A percentile compares a stretch with the other conserved stretches of the same genome.
Evolutionary conservation across 30 jellyfish, hydroid and myxozoan genomes (phyloP).

Genomic region (Nemopilema nomurai): DNA sequence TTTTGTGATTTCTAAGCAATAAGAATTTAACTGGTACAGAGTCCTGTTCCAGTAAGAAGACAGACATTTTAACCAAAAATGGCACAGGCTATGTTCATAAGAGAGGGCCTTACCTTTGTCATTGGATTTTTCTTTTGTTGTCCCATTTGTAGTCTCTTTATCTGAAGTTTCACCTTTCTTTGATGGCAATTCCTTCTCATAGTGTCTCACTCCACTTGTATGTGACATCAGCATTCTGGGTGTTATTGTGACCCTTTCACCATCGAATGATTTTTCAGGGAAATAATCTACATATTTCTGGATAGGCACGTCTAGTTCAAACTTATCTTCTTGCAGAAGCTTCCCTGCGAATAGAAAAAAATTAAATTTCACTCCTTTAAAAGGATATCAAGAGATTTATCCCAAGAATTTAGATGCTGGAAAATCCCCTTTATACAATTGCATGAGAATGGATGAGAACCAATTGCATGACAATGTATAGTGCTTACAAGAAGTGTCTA

Average conservation of each 20-base stretch:
- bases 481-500: no score
- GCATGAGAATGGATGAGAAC: no score
- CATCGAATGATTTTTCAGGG: slow-evolving; percentile 60
- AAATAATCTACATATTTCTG: slow-evolving; percentile 63
- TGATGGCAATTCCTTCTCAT: slow-evolving; percentile 28
- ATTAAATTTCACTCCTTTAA: background rate
- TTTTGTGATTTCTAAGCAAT: no score
- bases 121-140: background rate
- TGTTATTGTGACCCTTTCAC: slow-evolving; percentile 50
- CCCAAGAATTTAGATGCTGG: no score
- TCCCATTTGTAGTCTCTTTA: background rate
- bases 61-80: no score
- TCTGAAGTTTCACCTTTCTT: slow-evolving; percentile 4
- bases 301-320: slow-evolving; percentile 60
- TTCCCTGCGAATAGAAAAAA: slow-evolving; percentile 40
- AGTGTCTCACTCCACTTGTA: slow-evolving; percentile 74
- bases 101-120: background rate
- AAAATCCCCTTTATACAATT: no score
- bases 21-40: no score
- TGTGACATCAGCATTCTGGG: slow-evolving; percentile 67
- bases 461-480: no score
- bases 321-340: slow-evolving; percentile 53
- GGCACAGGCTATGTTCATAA: no score
- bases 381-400: no score
- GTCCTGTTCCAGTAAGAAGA: no score